Conservation (phyloP, 2,113 vertebrate species). For the Platycercus adscitus region DNA sequence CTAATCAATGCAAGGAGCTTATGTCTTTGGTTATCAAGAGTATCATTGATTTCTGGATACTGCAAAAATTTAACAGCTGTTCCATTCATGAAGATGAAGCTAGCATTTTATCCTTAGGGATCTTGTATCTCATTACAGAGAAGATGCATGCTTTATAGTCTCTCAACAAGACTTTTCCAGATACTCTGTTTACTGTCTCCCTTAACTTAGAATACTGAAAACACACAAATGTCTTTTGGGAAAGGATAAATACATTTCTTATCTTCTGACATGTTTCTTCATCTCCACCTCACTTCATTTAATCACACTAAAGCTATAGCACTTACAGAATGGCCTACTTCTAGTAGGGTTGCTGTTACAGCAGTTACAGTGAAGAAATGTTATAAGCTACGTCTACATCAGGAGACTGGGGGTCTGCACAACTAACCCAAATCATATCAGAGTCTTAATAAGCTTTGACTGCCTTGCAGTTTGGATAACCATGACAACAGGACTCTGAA, state of each 20-base stretch:
- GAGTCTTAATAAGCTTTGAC: not conserved
- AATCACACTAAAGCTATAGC: not conserved
- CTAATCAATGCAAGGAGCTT: not conserved
- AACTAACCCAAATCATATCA: not conserved
- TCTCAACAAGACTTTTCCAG: not conserved
- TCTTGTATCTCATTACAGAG: not conserved
- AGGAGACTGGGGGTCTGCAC: not conserved
- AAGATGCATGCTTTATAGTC: not conserved
- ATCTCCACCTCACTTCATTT: not conserved
- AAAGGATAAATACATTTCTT: not conserved
- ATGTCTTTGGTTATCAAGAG: not conserved
- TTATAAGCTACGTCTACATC: not conserved
- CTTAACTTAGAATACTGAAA: not conserved
- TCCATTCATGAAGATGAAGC: not conserved
- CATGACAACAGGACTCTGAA: not conserved
- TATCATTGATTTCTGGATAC: not conserved
- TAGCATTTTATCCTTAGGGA: not conserved
- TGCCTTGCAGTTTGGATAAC: not conserved
- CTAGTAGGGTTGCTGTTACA: not conserved
- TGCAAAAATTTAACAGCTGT: not conserved
- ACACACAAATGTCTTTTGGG: not conserved
- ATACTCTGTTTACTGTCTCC: not conserved
- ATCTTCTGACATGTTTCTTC: not conserved
- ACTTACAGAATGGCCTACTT: not conserved
- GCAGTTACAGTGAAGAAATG: not conserved